Base-by-base conservation (phyloP, 1,140 invertebrate genomes). In the Tetragonula clypearis region DNA sequence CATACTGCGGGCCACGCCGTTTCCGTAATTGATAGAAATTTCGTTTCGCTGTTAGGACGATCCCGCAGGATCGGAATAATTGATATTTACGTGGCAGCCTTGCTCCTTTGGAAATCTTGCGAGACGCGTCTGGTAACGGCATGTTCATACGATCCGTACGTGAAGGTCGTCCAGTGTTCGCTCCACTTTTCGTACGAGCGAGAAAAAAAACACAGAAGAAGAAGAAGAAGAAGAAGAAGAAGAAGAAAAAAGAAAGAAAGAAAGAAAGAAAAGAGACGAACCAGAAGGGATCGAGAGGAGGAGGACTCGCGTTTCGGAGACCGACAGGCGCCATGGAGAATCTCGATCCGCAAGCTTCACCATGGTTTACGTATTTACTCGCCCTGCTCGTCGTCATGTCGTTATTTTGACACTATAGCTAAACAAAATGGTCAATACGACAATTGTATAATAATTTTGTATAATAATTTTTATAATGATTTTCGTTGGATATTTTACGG, bases 141-240 rank as follows among this genome's bases (percentile, higher is more conserved):
- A 17, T 17, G 62, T 71, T 78, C 69, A 90, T 91, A 82, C 91
- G 90, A 91, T 92, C 87, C 86, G 87, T 88, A 79, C 89, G 71
- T 66, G 91, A 93, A 92, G 92, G 92, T 88, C 90, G 87, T 86
- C 91, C 84, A 81, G 92, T 90, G 88, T 79, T 91, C 91, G 91
- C 85, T 93, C 89, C 90, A 92, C 87, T 93, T 93, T 93, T 92
- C 89, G 84, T 85, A 60, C 78, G 53, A 87, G 88, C 81, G 35
- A 65, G 88, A 82, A 87, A 88, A 84, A 49, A 56, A 82, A 62
- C 2, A 4, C 35, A 35, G 35, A 26, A 30, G 81, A 86, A 87
- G 86, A 83, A 12, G 14, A n/a, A 62, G 60, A 23, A 8, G 81
- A 86, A 87, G 86, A 83, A 12, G 14, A n/a, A 62, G 60, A 26